Evolutionary conservation across 2,888 invertebrate genomes (phyloP).

Genomic region (Lycocerus yunnanus): DNA sequence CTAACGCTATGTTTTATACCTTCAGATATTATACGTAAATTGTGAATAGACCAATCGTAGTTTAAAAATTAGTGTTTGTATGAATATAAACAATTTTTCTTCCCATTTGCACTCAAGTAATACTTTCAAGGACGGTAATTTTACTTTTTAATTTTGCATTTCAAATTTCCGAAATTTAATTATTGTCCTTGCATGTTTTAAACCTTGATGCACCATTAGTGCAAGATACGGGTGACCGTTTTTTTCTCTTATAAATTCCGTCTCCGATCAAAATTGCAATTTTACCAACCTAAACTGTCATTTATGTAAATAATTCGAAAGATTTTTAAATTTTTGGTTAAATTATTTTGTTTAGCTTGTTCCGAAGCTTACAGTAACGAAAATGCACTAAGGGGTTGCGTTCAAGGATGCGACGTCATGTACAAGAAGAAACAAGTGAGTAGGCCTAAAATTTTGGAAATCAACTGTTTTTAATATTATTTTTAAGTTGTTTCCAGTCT

Average conservation of each 20-base stretch:
- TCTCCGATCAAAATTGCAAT: background rate
- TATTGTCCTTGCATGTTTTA: too few species aligned
- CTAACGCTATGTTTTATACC: too few species aligned
- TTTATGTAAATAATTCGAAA: background rate
- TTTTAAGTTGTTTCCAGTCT: constrained; percentile 8
- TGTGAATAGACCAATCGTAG: too few species aligned
- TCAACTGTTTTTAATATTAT: background rate
- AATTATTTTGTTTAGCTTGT: constrained; percentile 41
- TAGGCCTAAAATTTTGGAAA: background rate
- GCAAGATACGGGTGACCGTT: too few species aligned
- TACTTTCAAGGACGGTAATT: too few species aligned
- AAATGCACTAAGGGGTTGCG: constrained; percentile 40
- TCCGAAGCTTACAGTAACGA: constrained; percentile 40
- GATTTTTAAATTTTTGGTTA: background rate
- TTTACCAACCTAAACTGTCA: background rate
- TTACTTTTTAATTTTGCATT: too few species aligned
- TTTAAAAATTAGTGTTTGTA: too few species aligned
- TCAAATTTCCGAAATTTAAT: too few species aligned
- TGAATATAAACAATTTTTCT: too few species aligned
- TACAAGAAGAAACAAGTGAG: constrained; percentile 41
- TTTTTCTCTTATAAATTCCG: background rate
- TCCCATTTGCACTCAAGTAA: too few species aligned
- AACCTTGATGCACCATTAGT: too few species aligned
- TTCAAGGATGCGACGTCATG: constrained; percentile 44
- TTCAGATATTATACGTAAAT: too few species aligned